Percentiles rank a stretch among this genome's conserved stretches.
These are phyloP conservation scores for Ormia ochracea DNA, from an alignment of 2,888 invertebrate genomes.

Conservation along the genomic window DNA sequence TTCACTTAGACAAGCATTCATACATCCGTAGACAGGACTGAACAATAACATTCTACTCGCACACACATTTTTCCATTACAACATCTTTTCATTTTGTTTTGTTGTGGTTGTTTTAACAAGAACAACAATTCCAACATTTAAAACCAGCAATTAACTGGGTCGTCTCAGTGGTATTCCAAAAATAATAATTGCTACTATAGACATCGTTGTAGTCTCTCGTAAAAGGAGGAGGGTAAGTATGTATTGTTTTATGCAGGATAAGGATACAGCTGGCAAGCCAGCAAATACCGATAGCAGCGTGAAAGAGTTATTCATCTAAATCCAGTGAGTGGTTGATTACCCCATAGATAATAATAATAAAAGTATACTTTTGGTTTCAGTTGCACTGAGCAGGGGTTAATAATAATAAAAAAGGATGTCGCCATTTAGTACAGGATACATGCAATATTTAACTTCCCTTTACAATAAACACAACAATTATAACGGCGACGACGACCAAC, in stretches of 20 bases:
- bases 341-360: conserved; percentile 37
- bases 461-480: conserved; percentile 23
- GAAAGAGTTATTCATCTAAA: conserved; percentile 48
- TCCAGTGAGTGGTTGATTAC: conserved; percentile 43
- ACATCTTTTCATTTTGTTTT: conserved; percentile 2
- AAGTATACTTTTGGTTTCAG: background rate
- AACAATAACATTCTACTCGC: too few species aligned
- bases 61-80: conserved; percentile 9
- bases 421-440: conserved; percentile 43
- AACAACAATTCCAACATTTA: conserved; percentile 45
- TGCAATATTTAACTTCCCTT: conserved; percentile 5
- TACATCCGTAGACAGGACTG: background rate
- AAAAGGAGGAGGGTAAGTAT: background rate
- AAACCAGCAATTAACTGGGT: conserved; percentile 58
- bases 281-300: background rate
- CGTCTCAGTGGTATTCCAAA: conserved; percentile 59
- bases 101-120: background rate
- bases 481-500: background rate
- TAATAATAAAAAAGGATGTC: conserved; percentile 45
- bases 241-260: background rate
- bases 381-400: background rate
- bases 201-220: background rate
- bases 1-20: background rate
- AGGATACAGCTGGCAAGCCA: background rate
- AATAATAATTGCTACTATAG: conserved; percentile 51